Conservation (phyloP, 2,113 vertebrate genomes). For the Scatophagus argus region DNA sequence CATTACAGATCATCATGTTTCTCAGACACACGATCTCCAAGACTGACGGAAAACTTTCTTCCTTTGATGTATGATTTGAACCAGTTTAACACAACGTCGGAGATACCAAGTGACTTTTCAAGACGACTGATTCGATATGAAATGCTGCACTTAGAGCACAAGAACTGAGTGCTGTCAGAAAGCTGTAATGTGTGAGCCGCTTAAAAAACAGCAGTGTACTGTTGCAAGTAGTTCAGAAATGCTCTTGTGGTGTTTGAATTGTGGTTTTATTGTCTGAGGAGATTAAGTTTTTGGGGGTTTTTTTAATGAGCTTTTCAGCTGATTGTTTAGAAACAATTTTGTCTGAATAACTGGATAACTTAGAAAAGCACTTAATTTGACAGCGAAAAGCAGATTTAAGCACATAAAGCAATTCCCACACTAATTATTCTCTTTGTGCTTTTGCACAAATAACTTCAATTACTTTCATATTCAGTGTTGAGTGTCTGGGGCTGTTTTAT, state of each 20-base stretch:
- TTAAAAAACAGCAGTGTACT: background rate
- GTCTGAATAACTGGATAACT: background rate
- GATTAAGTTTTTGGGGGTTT: too few species aligned
- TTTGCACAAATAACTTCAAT: background rate
- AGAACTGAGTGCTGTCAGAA: slow-evolving; percentile 38
- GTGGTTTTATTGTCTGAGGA: too few species aligned
- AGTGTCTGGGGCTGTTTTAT: background rate
- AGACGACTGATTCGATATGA: too few species aligned
- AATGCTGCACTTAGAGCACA: too few species aligned
- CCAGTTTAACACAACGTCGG: too few species aligned
- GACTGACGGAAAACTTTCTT: too few species aligned
- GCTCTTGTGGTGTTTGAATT: background rate
- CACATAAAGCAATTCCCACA: background rate
- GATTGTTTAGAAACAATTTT: background rate
- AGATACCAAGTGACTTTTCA: too few species aligned
- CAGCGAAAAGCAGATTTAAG: too few species aligned
- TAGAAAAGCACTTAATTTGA: background rate
- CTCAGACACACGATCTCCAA: too few species aligned
- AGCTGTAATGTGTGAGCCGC: background rate
- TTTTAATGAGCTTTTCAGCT: background rate
- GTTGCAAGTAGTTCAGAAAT: background rate
- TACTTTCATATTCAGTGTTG: background rate
- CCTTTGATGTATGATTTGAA: too few species aligned
- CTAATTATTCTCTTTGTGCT: background rate
- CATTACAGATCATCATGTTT: too few species aligned